Percentiles rank a stretch among this genome's conserved stretches.
Conservation (phyloP, 2,888 invertebrate genomes). For the Scrobipalpa atriplicella region DNA sequence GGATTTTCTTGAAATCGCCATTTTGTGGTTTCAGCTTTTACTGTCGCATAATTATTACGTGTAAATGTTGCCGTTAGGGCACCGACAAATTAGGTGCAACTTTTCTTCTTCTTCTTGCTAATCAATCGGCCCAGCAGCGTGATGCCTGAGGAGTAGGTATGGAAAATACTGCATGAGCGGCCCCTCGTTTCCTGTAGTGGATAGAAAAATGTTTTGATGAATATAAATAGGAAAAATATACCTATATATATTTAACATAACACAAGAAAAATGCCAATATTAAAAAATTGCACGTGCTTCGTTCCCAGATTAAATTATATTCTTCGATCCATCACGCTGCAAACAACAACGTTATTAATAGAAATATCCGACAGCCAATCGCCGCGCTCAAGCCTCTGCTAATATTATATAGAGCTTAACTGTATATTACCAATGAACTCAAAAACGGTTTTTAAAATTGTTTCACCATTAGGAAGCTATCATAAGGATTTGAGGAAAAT, state of each 20-base stretch:
- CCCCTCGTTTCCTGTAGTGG: too few species aligned
- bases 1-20: constrained; percentile 9
- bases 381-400: not conserved
- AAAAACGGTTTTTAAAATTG: too few species aligned
- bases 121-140: too few species aligned
- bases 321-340: not conserved
- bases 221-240: too few species aligned
- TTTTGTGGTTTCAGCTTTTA: not conserved
- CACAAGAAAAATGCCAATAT: not conserved
- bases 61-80: not conserved
- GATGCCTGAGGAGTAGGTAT: too few species aligned
- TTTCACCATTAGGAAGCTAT: too few species aligned
- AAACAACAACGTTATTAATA: not conserved
- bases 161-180: too few species aligned
- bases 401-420: not conserved
- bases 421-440: too few species aligned
- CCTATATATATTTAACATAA: too few species aligned
- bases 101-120: too few species aligned
- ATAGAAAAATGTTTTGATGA: too few species aligned
- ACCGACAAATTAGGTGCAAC: not conserved
- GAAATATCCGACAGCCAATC: not conserved
- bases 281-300: not conserved
- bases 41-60: not conserved
- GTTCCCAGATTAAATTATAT: not conserved
- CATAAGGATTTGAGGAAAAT: too few species aligned